Conservation (phyloP, 2,797 vertebrate species). For the Odontamblyopus lacepedii region DNA sequence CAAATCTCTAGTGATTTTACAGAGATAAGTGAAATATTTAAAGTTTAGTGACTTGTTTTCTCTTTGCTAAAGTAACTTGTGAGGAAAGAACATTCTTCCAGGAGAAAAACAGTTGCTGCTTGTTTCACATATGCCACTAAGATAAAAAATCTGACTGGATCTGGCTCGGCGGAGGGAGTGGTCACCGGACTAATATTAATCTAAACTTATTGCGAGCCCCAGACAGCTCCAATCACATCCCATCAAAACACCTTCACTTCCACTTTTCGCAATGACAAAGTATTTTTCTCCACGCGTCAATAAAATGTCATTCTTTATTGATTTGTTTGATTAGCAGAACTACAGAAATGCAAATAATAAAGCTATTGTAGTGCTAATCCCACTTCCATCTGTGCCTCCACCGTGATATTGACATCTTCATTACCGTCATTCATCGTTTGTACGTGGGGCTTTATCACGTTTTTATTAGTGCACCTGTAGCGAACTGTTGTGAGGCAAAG, state of each 20-base stretch:
- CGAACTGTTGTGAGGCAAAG: not conserved
- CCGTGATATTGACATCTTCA: not conserved
- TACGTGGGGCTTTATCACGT: not conserved
- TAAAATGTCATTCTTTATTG: not conserved
- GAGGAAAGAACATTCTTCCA: too few species aligned
- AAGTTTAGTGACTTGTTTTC: too few species aligned
- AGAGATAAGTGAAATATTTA: too few species aligned
- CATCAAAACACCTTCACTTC: not conserved
- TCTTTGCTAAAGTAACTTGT: too few species aligned
- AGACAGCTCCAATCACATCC: not conserved
- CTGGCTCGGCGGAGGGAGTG: too few species aligned
- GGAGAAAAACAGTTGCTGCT: too few species aligned
- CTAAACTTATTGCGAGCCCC: too few species aligned
- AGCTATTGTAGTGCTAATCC: not conserved
- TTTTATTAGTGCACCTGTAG: not conserved
- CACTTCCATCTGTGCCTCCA: not conserved
- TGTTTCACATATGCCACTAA: too few species aligned
- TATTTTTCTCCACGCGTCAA: not conserved
- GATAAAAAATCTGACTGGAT: too few species aligned
- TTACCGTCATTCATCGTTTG: slow-evolving; percentile 1
- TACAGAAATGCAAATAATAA: not conserved
- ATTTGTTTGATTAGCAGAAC: not conserved
- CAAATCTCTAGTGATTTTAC: too few species aligned
- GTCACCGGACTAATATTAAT: too few species aligned
- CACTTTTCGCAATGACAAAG: not conserved